phyloP scores from a whole-genome alignment of 1,140 invertebrate species.

The Drosophila lowei region DNA sequence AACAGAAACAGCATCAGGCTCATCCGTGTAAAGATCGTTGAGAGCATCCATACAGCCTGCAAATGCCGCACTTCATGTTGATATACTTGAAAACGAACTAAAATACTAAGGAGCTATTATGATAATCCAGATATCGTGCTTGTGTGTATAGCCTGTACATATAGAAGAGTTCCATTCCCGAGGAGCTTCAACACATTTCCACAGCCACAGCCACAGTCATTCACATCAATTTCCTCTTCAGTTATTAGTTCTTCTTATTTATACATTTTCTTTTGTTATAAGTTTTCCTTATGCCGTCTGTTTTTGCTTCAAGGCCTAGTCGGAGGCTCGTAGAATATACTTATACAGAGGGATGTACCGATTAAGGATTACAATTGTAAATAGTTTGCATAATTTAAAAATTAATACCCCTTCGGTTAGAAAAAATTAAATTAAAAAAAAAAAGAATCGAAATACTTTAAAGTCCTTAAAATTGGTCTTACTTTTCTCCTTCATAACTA shows the following conservation, averaged over 20 bases:
- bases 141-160: constrained; percentile 41
- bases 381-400: too few species aligned
- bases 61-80: constrained; percentile 38
- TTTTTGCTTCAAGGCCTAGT: too few species aligned
- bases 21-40: constrained; percentile 48
- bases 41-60: constrained; percentile 25
- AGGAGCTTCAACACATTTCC: constrained; percentile 40
- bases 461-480: too few species aligned
- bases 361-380: too few species aligned
- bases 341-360: too few species aligned
- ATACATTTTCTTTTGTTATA: constrained; percentile 6
- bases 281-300: neutral
- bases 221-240: constrained; percentile 26
- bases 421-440: too few species aligned
- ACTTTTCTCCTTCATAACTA: too few species aligned
- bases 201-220: constrained; percentile 47
- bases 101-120: neutral
- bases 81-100: constrained; percentile 7
- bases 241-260: constrained; percentile 4
- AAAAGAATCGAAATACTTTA: too few species aligned
- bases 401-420: too few species aligned
- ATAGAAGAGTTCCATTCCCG: constrained; percentile 13
- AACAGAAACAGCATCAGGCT: constrained; percentile 15
- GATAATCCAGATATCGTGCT: constrained; percentile 2
- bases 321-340: too few species aligned